Conservation (phyloP, 2,113 vertebrate species). For the Scytalopus superciliaris region DNA sequence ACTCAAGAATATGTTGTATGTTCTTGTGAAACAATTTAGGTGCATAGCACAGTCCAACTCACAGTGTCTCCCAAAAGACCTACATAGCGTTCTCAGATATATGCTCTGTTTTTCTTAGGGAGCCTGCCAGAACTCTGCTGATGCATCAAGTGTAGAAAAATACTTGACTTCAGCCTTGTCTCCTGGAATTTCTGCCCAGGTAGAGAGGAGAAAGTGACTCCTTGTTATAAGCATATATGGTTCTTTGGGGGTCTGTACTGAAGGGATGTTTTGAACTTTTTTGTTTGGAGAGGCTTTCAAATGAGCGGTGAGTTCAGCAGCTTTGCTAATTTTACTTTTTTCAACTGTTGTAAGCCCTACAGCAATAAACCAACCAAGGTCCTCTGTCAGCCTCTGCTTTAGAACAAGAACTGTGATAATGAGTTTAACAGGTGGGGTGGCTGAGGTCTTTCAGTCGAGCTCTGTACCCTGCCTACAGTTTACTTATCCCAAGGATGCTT, state of each 20-base stretch:
- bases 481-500: background rate
- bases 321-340: background rate
- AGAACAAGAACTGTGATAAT: background rate
- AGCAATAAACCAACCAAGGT: background rate
- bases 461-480: background rate
- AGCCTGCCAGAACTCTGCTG: background rate
- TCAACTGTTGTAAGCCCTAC: background rate
- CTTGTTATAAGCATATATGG: background rate
- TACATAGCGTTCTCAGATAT: background rate
- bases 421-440: background rate
- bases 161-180: background rate
- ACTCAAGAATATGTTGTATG: background rate
- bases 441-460: background rate
- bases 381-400: background rate
- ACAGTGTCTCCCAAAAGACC: background rate
- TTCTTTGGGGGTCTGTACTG: background rate
- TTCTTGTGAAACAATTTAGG: background rate
- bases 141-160: background rate
- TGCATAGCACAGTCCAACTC: background rate
- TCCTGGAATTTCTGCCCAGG: background rate
- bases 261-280: background rate
- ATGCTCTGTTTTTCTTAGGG: background rate
- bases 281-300: background rate
- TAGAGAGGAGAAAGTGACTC: background rate
- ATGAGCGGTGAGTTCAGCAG: background rate